phyloP scores from a whole-genome alignment of 2,113 vertebrate species.

The Kryptolebias marmoratus region DNA sequence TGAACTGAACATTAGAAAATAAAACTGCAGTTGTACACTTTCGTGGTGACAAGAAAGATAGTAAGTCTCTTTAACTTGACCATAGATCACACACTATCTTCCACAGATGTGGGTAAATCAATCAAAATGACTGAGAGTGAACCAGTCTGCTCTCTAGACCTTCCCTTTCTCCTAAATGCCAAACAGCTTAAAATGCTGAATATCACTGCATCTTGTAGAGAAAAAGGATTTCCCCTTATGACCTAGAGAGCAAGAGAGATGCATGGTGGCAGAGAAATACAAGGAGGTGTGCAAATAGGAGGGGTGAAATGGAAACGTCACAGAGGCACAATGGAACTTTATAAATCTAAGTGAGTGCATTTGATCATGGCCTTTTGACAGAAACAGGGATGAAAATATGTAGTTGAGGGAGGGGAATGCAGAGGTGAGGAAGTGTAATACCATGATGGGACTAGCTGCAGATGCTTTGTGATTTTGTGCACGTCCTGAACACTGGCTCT shows the following conservation, averaged over 20 bases:
- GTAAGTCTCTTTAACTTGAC: conserved; percentile 27
- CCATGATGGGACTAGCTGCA: conserved; percentile 54
- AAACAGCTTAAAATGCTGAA: conserved; percentile 51
- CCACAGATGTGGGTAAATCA: conserved; percentile 51
- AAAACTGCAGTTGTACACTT: conserved; percentile 52
- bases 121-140: conserved; percentile 45
- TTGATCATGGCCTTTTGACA: conserved; percentile 66
- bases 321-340: conserved; percentile 59
- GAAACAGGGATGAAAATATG: conserved; percentile 56
- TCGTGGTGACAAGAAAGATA: conserved; percentile 54
- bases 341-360: conserved; percentile 68
- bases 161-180: conserved; percentile 34
- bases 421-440: conserved; percentile 48
- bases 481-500: conserved; percentile 66
- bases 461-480: conserved; percentile 69
- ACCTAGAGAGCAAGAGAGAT: conserved; percentile 25
- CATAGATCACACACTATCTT: conserved; percentile 56
- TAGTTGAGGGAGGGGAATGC: conserved; percentile 14
- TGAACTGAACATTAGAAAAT: conserved; percentile 15
- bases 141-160: neutral
- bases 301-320: conserved; percentile 50
- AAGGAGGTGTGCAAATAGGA: conserved; percentile 15
- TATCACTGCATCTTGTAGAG: conserved; percentile 29
- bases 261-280: conserved; percentile 26
- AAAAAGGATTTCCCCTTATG: conserved; percentile 62